Percentiles rank a stretch among this genome's conserved stretches.
phyloP scores from a whole-genome alignment of 2,113 vertebrate genomes.

The Oncorhynchus kisutch region DNA sequence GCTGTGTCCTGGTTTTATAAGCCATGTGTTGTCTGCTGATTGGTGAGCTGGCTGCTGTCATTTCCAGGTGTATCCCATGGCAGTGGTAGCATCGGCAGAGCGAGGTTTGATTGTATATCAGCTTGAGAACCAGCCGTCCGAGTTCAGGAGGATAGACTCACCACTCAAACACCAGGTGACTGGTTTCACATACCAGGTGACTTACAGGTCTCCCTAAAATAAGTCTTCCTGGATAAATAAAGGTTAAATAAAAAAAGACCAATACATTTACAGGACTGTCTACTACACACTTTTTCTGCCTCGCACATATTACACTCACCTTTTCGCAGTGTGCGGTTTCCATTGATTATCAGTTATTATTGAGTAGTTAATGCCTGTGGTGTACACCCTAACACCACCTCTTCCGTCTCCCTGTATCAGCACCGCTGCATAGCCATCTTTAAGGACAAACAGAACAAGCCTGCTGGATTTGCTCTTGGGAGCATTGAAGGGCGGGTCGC shows the following conservation, averaged over 20 bases:
- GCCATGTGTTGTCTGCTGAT: neutral
- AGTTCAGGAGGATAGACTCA: constrained; percentile 95
- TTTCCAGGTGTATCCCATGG: constrained; percentile 88
- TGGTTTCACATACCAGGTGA: neutral
- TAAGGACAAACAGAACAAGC: constrained; percentile 3
- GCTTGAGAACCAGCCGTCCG: constrained; percentile 95
- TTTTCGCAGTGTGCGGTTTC: neutral
- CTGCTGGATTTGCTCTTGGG: constrained; percentile 78
- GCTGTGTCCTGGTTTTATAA: neutral
- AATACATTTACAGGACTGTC: too few relatives aligned
- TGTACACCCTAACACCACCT: neutral
- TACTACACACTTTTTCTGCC: neutral
- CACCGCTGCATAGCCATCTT: constrained; percentile 1
- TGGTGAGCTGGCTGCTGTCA: neutral
- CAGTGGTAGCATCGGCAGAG: constrained; percentile 94
- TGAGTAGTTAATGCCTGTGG: neutral
- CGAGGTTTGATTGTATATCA: constrained; percentile 96
- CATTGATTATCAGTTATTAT: neutral
- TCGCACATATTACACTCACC: neutral
- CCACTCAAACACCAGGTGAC: constrained; percentile 96
- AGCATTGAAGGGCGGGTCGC: constrained; percentile 98
- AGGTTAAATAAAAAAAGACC: too few relatives aligned
- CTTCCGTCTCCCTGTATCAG: neutral
- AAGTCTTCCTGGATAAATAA: too few relatives aligned
- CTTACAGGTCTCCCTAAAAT: too few relatives aligned